Conservation (phyloP, 1,140 invertebrate genomes). For the Bombus huntii region DNA sequence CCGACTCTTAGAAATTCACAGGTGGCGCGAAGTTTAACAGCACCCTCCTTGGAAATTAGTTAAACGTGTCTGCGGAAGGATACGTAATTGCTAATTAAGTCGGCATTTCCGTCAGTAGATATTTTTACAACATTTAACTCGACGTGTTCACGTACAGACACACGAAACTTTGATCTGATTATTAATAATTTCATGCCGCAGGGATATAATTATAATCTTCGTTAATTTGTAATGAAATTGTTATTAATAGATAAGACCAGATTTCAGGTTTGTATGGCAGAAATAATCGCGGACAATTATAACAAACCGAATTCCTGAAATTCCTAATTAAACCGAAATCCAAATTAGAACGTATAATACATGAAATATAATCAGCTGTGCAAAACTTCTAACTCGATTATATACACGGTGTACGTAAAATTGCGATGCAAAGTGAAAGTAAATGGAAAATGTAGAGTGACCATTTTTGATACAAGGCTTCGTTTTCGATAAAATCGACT, state of each 20-base stretch:
- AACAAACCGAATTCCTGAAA: background rate
- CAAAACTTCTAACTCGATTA: background rate
- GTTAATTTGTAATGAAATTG: background rate
- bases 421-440: too few relatives aligned
- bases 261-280: background rate
- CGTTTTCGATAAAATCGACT: too few relatives aligned
- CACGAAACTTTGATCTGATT: too few relatives aligned
- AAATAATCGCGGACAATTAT: background rate
- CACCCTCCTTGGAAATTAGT: background rate
- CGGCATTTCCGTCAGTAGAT: background rate
- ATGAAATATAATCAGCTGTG: background rate
- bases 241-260: background rate
- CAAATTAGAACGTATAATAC: background rate
- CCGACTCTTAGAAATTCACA: conserved; percentile 9
- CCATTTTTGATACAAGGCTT: too few relatives aligned
- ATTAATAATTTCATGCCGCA: too few relatives aligned
- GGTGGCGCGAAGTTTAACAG: background rate
- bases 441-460: too few relatives aligned
- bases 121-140: background rate
- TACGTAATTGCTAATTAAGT: background rate
- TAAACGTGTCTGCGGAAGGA: background rate
- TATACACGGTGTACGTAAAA: too few relatives aligned
- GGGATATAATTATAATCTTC: too few relatives aligned
- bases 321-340: background rate
- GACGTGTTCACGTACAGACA: too few relatives aligned